Conservation (phyloP, 1,140 invertebrate genomes). For the Rhopalosiphum padi region DNA sequence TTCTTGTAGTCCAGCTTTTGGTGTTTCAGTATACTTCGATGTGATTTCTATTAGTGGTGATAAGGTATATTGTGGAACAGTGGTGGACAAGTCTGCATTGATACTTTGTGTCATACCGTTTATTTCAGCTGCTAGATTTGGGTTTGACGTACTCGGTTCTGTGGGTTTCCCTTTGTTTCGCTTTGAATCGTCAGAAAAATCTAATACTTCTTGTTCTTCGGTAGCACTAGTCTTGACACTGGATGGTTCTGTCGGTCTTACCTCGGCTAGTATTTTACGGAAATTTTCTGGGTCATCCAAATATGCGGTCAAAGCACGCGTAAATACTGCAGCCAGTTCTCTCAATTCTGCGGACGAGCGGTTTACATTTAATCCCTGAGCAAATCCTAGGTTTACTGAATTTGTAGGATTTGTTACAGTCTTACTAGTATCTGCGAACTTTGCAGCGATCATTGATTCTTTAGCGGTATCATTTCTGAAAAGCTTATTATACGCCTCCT, state of each 20-base stretch:
- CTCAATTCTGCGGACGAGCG: constrained; percentile 67
- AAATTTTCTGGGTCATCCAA: constrained; percentile 81
- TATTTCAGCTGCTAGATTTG: constrained; percentile 24
- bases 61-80: constrained; percentile 48
- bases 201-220: constrained; percentile 74
- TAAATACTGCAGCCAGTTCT: constrained; percentile 82
- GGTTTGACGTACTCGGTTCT: background rate
- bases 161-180: constrained; percentile 23
- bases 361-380: constrained; percentile 36
- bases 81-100: constrained; percentile 34
- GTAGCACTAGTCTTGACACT: constrained; percentile 64
- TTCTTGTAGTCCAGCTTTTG: constrained; percentile 36
- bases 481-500: constrained; percentile 60
- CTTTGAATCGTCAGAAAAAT: constrained; percentile 73
- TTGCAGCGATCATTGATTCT: background rate
- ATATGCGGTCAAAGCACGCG: constrained; percentile 79
- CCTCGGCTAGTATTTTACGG: constrained; percentile 75
- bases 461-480: constrained; percentile 58
- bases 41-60: constrained; percentile 25
- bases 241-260: constrained; percentile 78
- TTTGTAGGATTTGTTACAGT: background rate
- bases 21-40: constrained; percentile 22
- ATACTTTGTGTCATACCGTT: constrained; percentile 23
- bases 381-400: background rate
- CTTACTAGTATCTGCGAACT: no score